These are phyloP conservation scores for Strix uralensis DNA, from an alignment of 2,113 vertebrate species.

Conservation along the genomic window DNA sequence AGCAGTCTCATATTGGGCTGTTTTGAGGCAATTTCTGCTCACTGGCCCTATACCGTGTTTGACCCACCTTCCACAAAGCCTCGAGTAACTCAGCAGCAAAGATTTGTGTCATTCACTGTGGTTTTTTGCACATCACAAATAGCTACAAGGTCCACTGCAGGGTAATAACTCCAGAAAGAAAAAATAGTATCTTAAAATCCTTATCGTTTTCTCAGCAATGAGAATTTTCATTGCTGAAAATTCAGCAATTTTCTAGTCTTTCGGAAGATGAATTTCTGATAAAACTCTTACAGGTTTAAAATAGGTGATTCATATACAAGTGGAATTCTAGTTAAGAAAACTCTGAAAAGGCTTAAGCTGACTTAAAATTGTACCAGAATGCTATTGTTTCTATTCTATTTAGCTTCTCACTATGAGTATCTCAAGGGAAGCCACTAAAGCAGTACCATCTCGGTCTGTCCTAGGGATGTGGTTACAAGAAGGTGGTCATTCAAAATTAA, in stretches of 20 bases:
- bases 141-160: too few species aligned
- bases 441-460: background rate
- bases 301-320: background rate
- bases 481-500: background rate
- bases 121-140: background rate
- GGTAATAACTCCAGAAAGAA: background rate
- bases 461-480: background rate
- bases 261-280: background rate
- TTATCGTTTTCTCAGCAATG: fast-evolving
- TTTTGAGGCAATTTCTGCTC: background rate
- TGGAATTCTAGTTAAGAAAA: background rate
- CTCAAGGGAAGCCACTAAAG: background rate
- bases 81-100: fast-evolving
- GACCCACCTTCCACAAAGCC: background rate
- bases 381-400: background rate
- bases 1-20: fast-evolving
- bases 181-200: background rate
- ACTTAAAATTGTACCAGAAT: background rate
- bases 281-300: background rate
- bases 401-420: background rate
- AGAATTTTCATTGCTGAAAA: too few species aligned
- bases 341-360: background rate
- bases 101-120: background rate
- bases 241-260: background rate
- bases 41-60: fast-evolving